phyloP scores from a whole-genome alignment of 2,797 vertebrate species.

The Manis javanica region DNA sequence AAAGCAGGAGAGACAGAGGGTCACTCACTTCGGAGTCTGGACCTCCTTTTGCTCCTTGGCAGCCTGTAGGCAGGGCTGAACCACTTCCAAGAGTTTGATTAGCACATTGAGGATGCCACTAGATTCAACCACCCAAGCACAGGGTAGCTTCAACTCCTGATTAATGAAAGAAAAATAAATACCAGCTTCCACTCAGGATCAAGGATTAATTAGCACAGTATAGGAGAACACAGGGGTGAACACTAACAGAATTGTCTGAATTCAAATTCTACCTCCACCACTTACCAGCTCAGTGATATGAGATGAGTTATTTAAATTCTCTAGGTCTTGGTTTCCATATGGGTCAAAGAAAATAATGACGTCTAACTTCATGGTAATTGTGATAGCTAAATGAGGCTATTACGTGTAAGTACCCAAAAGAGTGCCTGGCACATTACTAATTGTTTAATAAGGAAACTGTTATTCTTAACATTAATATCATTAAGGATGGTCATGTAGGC shows the following conservation, averaged over 20 bases:
- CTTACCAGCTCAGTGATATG: not conserved
- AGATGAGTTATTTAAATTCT: constrained; percentile 39
- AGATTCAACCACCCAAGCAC: constrained; percentile 94
- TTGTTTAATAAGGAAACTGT: not conserved
- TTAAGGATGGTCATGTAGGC: not conserved
- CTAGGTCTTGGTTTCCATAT: not conserved
- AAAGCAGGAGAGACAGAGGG: not conserved
- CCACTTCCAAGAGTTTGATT: constrained; percentile 97
- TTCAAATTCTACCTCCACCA: constrained; percentile 31
- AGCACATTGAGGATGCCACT: constrained; percentile 96
- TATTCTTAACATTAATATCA: not conserved
- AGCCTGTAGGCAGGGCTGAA: constrained; percentile 96
- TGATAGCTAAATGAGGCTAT: not conserved
- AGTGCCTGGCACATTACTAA: not conserved
- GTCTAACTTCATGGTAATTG: not conserved
- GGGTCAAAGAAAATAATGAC: not conserved
- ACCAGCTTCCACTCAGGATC: constrained; percentile 19
- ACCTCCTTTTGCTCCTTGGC: constrained; percentile 98
- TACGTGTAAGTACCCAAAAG: not conserved
- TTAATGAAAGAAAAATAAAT: constrained; percentile 32
- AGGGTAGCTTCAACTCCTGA: constrained; percentile 95
- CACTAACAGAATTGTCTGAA: not conserved
- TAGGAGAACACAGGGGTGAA: not conserved
- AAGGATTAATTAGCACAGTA: constrained; percentile 10
- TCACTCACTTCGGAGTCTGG: constrained; percentile 96